Percentiles rank a stretch among this genome's conserved stretches.
These are phyloP conservation scores for Tetramorium simillimum DNA, from an alignment of 1,140 invertebrate genomes.

Conservation along the genomic window DNA sequence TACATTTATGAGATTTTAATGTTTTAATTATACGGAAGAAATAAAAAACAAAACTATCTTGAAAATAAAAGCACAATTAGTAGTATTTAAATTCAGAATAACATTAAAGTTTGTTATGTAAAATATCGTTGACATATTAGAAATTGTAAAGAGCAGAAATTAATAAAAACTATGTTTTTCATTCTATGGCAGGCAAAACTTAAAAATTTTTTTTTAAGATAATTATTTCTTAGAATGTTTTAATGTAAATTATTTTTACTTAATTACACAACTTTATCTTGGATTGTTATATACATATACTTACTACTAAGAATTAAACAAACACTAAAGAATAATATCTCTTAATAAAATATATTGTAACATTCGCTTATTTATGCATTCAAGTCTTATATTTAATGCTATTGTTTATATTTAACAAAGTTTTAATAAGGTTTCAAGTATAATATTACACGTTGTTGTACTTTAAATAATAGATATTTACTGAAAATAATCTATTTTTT, in stretches of 20 bases:
- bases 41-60: not conserved
- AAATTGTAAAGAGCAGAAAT: not conserved
- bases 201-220: not conserved
- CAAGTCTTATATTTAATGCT: constrained; percentile 11
- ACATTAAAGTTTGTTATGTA: not conserved
- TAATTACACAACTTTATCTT: not conserved
- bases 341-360: constrained; percentile 33
- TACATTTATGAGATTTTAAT: constrained; percentile 33
- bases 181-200: not conserved
- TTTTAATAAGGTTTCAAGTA: not conserved
- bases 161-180: not conserved
- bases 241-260: constrained; percentile 12
- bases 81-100: not conserved
- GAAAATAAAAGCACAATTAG: not conserved
- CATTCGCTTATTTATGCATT: constrained; percentile 15
- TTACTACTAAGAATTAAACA: not conserved
- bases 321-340: not conserved
- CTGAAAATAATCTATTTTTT: constrained; percentile 42
- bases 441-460: constrained; percentile 11
- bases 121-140: not conserved
- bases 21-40: not conserved
- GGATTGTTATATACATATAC: not conserved
- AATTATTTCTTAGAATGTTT: not conserved
- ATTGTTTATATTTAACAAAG: constrained; percentile 4
- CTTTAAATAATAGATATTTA: constrained; percentile 17